Conservation (phyloP, 2,888 invertebrate genomes). For the Galerucella nymphaeae region DNA sequence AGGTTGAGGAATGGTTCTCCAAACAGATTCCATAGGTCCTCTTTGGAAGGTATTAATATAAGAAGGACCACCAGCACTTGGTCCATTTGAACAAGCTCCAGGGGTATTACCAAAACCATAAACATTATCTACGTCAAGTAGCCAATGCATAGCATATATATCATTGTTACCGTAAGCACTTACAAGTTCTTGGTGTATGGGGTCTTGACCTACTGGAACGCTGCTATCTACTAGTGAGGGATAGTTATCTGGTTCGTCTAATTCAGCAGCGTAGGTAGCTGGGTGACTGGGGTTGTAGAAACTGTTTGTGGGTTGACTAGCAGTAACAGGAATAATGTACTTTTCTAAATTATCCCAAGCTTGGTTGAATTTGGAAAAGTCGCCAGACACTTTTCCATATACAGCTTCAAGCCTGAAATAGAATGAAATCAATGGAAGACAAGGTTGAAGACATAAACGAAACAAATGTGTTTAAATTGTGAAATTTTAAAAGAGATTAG, state of each 20-base stretch:
- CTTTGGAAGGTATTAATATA: conserved; percentile 51
- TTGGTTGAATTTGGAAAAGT: conserved; percentile 48
- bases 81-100: conserved; percentile 44
- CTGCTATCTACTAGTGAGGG: conserved; percentile 42
- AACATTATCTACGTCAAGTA: conserved; percentile 49
- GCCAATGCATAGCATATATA: conserved; percentile 51
- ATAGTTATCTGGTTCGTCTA: conserved; percentile 46
- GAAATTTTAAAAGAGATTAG: too few relatives aligned
- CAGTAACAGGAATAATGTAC: conserved; percentile 47
- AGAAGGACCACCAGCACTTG: conserved; percentile 45
- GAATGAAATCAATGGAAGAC: neutral
- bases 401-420: conserved; percentile 45
- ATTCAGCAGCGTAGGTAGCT: conserved; percentile 48
- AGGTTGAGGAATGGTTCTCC: conserved; percentile 52
- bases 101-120: conserved; percentile 50
- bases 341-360: conserved; percentile 49
- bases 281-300: conserved; percentile 47
- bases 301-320: conserved; percentile 45
- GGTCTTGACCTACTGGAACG: conserved; percentile 47
- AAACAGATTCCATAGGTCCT: conserved; percentile 50
- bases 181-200: conserved; percentile 46
- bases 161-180: conserved; percentile 43
- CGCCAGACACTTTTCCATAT: conserved; percentile 46
- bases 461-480: too few relatives aligned
- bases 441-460: too few relatives aligned